Evolutionary conservation across 2,888 invertebrate genomes (phyloP).

Genomic region (Eupeodes latifasciatus): DNA sequence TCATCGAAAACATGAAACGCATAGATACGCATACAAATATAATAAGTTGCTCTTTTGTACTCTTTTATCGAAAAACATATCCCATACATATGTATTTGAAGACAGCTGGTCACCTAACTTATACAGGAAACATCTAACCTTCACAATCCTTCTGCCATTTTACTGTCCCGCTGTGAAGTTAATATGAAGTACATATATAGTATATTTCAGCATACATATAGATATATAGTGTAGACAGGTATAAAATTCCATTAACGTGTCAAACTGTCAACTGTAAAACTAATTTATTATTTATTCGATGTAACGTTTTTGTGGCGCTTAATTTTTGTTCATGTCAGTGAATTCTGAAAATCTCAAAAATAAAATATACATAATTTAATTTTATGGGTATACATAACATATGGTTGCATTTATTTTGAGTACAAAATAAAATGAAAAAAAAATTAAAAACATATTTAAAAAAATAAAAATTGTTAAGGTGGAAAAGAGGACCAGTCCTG

Average conservation of each 20-base stretch:
- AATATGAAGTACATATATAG: constrained; percentile 33
- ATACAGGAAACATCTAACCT: not conserved
- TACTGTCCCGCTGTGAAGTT: constrained; percentile 19
- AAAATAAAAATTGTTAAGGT: too few relatives aligned
- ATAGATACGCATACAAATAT: too few relatives aligned
- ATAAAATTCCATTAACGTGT: constrained; percentile 38
- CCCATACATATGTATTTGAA: not conserved
- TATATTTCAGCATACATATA: not conserved
- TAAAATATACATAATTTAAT: not conserved
- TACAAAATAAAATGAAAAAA: too few relatives aligned
- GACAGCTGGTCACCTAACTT: not conserved
- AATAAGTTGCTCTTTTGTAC: too few relatives aligned
- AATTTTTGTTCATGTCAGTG: constrained; percentile 11
- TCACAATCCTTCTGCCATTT: constrained; percentile 14
- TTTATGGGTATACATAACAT: not conserved
- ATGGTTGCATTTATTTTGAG: too few relatives aligned
- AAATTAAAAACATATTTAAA: too few relatives aligned
- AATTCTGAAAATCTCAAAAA: constrained; percentile 1
- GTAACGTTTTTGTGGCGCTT: constrained; percentile 33
- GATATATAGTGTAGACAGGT: constrained; percentile 12
- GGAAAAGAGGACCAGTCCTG: too few relatives aligned
- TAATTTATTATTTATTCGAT: constrained; percentile 35
- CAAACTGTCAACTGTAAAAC: constrained; percentile 44
- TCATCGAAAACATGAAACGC: too few relatives aligned
- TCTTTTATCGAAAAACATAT: too few relatives aligned